A percentile compares a stretch with the other conserved stretches of the same genome.
phyloP scores from a whole-genome alignment of 2,797 vertebrate genomes.

The Denticeps clupeoides region DNA sequence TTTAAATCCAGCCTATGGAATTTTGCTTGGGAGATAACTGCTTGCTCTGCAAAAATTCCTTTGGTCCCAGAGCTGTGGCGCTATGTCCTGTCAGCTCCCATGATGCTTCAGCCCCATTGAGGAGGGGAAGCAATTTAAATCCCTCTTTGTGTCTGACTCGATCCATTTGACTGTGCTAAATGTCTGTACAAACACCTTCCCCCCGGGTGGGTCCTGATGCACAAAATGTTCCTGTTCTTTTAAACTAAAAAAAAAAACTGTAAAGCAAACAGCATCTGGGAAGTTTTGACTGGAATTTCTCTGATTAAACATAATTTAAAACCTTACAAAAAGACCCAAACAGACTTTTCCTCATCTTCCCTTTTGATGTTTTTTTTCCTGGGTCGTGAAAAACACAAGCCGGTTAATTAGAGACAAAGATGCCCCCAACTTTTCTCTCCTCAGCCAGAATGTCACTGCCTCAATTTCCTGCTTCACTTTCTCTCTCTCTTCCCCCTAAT shows the following conservation, averaged over 20 bases:
- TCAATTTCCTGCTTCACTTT: not conserved
- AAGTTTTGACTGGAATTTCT: too few relatives aligned
- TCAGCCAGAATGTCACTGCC: not conserved
- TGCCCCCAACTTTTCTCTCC: not conserved
- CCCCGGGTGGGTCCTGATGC: not conserved
- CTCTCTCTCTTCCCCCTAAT: not conserved
- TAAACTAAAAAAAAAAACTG: too few relatives aligned
- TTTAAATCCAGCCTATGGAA: slow-evolving; percentile 54
- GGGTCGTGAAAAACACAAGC: slow-evolving; percentile 1
- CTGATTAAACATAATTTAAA: not conserved
- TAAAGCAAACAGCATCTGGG: too few relatives aligned
- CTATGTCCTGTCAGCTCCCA: slow-evolving; percentile 35
- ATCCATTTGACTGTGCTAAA: slow-evolving; percentile 25
- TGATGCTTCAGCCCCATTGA: slow-evolving; percentile 37
- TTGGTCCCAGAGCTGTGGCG: slow-evolving; percentile 25
- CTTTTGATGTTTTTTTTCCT: not conserved
- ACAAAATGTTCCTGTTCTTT: not conserved
- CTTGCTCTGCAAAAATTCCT: slow-evolving; percentile 52
- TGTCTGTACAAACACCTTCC: slow-evolving; percentile 21
- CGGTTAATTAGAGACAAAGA: too few relatives aligned
- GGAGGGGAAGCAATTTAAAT: slow-evolving; percentile 30
- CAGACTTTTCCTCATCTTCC: not conserved
- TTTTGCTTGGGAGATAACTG: slow-evolving; percentile 39
- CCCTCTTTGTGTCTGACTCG: slow-evolving; percentile 24
- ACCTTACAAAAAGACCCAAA: not conserved